phyloP scores from a whole-genome alignment of 2,888 invertebrate species.

The Elysia crispata region DNA sequence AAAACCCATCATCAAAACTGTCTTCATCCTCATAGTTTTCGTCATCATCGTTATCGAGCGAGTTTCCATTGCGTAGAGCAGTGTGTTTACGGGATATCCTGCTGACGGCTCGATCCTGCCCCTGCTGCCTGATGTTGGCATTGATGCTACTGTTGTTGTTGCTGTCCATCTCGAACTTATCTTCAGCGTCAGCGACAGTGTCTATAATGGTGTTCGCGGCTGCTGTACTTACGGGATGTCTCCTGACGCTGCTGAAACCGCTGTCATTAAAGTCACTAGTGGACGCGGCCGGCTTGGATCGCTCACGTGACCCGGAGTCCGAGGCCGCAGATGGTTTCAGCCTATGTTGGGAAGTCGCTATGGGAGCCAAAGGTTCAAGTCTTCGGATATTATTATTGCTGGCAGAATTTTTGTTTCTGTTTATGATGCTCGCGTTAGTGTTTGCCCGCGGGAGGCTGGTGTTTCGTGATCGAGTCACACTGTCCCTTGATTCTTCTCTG shows the following conservation, averaged over 20 bases:
- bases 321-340: no score
- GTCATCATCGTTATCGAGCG: neutral
- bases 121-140: no score
- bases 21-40: neutral
- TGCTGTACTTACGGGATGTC: no score
- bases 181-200: neutral
- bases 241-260: no score
- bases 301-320: no score
- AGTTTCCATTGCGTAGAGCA: neutral
- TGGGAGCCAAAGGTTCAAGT: no score
- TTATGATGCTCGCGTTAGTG: neutral
- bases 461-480: neutral
- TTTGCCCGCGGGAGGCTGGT: neutral
- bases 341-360: no score
- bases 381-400: neutral
- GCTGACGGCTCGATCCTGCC: neutral
- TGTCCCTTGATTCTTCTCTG: constrained; percentile 38
- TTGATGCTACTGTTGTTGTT: neutral
- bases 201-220: no score
- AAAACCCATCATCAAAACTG: neutral
- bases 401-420: neutral
- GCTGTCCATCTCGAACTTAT: neutral
- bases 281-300: no score
- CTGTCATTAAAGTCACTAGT: no score
- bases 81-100: neutral